These are phyloP conservation scores for Andrena cerasifolii DNA, from an alignment of 1,140 invertebrate genomes.

Conservation along the genomic window DNA sequence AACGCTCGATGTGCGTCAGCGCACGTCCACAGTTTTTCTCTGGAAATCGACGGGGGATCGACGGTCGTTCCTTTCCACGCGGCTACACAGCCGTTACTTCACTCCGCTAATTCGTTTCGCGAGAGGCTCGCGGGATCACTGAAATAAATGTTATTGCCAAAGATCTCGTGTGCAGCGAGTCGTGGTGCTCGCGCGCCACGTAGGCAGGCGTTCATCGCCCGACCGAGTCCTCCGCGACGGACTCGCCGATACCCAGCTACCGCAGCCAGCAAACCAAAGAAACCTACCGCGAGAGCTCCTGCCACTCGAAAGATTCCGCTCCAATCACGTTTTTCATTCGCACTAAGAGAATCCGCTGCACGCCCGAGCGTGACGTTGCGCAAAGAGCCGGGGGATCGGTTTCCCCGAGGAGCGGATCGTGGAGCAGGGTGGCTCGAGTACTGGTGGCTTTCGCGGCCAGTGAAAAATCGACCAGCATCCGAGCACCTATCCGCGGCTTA, in stretches of 20 bases:
- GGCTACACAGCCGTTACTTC: conserved; percentile 23
- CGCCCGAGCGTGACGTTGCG: neutral
- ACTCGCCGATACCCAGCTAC: neutral
- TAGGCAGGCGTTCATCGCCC: conserved; percentile 2
- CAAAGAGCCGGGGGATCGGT: conserved; percentile 12
- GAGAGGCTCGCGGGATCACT: neutral
- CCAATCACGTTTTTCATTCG: neutral
- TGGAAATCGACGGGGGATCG: conserved; percentile 5
- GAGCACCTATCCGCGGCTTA: conserved; percentile 24
- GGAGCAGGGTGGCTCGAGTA: no score
- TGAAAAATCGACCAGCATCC: no score
- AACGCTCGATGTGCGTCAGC: neutral
- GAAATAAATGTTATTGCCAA: conserved; percentile 47
- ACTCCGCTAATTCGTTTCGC: conserved; percentile 39
- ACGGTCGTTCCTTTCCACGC: conserved; percentile 19
- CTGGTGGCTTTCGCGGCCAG: no score
- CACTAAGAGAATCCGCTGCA: neutral
- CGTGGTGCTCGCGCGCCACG: neutral
- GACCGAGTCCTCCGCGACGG: neutral
- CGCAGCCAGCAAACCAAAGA: no score
- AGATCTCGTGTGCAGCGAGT: conserved; percentile 35
- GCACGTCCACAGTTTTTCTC: neutral
- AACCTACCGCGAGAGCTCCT: no score
- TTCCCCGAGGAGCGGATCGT: neutral
- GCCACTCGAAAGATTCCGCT: neutral